Conservation (phyloP, 2,888 invertebrate species). For the Luperina nickerlii region DNA sequence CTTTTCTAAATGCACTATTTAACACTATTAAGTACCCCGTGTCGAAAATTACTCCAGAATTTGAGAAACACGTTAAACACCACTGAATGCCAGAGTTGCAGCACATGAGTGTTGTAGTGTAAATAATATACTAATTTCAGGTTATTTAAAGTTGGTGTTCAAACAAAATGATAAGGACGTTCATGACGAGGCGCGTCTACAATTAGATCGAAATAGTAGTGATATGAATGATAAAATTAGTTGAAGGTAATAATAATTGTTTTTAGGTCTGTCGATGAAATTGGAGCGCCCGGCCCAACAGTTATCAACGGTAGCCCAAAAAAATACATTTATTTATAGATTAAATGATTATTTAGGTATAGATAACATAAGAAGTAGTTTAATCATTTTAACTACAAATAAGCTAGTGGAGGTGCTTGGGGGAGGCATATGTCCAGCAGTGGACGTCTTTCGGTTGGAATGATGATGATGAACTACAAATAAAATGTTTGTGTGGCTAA, state of each 20-base stretch:
- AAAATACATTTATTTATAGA: constrained; percentile 49
- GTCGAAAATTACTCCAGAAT: constrained; percentile 8
- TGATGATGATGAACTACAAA: neutral
- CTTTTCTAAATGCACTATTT: constrained; percentile 30
- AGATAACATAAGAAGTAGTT: neutral
- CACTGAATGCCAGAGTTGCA: constrained; percentile 61
- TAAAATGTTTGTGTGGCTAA: neutral
- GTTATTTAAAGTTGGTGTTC: constrained; percentile 64
- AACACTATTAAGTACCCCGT: constrained; percentile 5
- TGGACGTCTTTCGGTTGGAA: neutral
- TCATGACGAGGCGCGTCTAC: constrained; percentile 75
- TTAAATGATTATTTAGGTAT: constrained; percentile 1
- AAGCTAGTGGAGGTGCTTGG: neutral
- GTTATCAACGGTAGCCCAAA: constrained; percentile 54
- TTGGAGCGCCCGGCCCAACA: constrained; percentile 48
- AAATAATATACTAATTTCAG: constrained; percentile 70
- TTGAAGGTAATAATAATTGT: constrained; percentile 40
- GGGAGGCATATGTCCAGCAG: neutral
- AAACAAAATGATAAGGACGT: constrained; percentile 74
- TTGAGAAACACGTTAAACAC: constrained; percentile 41
- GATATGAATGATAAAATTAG: constrained; percentile 78
- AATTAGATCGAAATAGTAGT: constrained; percentile 79
- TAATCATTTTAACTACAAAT: neutral
- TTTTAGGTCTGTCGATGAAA: constrained; percentile 60
- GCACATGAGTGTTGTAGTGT: constrained; percentile 30